Conservation (phyloP, 2,888 invertebrate species). For the Eupsilia transversa region DNA sequence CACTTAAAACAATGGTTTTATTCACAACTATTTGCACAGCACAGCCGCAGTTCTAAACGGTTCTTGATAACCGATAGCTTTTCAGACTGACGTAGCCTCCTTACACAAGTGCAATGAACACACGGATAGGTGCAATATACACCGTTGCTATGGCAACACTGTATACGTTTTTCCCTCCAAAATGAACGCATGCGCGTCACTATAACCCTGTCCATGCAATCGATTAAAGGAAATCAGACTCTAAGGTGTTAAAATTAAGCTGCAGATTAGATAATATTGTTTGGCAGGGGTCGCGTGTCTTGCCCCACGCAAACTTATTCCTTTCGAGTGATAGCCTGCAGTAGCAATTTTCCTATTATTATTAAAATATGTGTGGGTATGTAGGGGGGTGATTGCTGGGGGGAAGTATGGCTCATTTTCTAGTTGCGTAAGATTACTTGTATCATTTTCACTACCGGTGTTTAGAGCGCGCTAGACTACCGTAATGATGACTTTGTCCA, state of each 20-base stretch:
- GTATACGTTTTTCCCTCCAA: conserved; percentile 88
- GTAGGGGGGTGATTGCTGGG: conserved; percentile 65
- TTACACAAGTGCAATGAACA: conserved; percentile 69
- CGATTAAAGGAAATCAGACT: conserved; percentile 66
- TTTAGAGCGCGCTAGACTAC: conserved; percentile 53
- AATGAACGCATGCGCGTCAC: conserved; percentile 86
- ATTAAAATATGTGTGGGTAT: conserved; percentile 75
- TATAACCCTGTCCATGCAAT: conserved; percentile 49
- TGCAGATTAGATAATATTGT: conserved; percentile 37
- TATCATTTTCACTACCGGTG: conserved; percentile 71
- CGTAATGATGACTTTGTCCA: conserved; percentile 62
- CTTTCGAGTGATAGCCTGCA: conserved; percentile 81
- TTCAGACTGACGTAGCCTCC: conserved; percentile 63
- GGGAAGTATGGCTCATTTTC: conserved; percentile 80
- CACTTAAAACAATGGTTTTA: conserved; percentile 77
- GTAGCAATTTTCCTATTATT: conserved; percentile 86
- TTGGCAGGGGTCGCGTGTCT: conserved; percentile 76
- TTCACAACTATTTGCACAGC: conserved; percentile 70
- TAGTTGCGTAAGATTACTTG: conserved; percentile 75
- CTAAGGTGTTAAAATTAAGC: conserved; percentile 59
- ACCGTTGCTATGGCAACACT: conserved; percentile 84
- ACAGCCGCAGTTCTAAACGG: conserved; percentile 36
- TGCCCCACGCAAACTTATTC: conserved; percentile 77
- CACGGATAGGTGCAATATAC: conserved; percentile 77
- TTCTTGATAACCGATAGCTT: conserved; percentile 68